Evolutionary conservation across 2,113 vertebrate species (phyloP), one percentile per base, ranked within the genome.

Genomic region (Triplophysa siluroides): DNA sequence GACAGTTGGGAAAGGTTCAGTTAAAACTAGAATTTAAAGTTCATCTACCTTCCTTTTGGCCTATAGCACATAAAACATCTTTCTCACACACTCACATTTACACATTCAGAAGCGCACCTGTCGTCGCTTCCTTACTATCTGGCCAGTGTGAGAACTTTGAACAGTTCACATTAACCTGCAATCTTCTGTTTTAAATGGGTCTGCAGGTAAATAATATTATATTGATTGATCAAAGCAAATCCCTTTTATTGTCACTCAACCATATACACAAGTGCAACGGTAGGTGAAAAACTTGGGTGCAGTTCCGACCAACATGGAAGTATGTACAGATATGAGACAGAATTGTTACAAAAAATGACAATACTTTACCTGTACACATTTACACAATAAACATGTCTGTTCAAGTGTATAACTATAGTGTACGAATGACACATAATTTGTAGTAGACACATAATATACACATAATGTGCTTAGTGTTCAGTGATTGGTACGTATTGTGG

Each of bases 1-100:
- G 33, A 56, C 6, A 47, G 66, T 38, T 71, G 23, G 41, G 21
- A 8, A 21, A 62, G 70, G 14, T 21, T 73, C 23, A 50, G 9
- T 56, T 21, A 0, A 26, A 41, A 21, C 9, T 23, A 18, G n/a
- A 61, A 66, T 64, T 68, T 47, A 52, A 83, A 80, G 82, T 81
- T 81, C 43, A 62, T 14, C 19, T 58, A 47, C 16, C 1, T 69
- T 33, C 14, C 62, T 18, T 41, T 18, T 78, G 43, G 69, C 21
- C 67, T 63, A 64, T 62, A 24, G 78, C 61, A 58, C 19, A 21
- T 21, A 58, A 38, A 54, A 33, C 2, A 16, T 33, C 45, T 21
- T 50, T 38, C 19, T 4, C 18, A 71, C 70, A 58, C 52, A 6
- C 68, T 29, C 38, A 58, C 52, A 21, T 72, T 58, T 72, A 58